These are phyloP conservation scores for Neostethus bicornis DNA, from an alignment of 2,797 vertebrate genomes.

Conservation along the genomic window DNA sequence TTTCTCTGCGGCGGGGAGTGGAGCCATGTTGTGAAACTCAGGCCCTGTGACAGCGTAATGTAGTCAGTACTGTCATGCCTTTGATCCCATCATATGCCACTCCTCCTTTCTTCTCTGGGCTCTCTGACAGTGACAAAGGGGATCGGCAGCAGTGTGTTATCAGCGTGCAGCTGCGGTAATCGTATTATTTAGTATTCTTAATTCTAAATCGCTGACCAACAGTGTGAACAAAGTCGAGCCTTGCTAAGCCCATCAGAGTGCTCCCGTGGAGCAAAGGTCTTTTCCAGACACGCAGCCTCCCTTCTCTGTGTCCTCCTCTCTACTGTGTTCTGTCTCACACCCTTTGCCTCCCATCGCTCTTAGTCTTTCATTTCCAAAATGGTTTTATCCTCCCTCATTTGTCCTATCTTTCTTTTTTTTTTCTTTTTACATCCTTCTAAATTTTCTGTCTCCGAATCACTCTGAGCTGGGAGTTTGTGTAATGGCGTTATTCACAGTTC, in stretches of 20 bases:
- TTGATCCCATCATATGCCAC: conserved; percentile 64
- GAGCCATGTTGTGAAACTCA: conserved; percentile 33
- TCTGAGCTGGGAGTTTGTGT: conserved; percentile 72
- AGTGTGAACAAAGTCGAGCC: conserved; percentile 70
- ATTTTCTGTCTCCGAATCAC: conserved; percentile 50
- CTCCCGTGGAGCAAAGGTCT: conserved; percentile 71
- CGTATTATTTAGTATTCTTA: conserved; percentile 81
- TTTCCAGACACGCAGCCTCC: conserved; percentile 67
- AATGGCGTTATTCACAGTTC: conserved; percentile 81
- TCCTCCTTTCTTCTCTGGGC: conserved; percentile 50
- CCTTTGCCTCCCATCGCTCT: conserved; percentile 28
- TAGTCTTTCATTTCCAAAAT: conserved; percentile 38
- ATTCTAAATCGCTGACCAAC: conserved; percentile 75
- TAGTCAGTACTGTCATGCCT: conserved; percentile 51
- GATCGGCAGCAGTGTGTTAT: conserved; percentile 68
- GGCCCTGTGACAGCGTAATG: conserved; percentile 41
- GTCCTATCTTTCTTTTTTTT: background rate
- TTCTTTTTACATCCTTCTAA: conserved; percentile 38
- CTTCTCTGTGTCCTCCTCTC: conserved; percentile 48
- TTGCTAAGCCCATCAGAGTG: conserved; percentile 74
- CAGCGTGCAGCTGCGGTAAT: conserved; percentile 74
- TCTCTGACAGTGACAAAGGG: conserved; percentile 66
- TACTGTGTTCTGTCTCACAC: conserved; percentile 46
- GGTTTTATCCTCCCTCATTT: conserved; percentile 16
- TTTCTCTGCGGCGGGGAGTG: conserved; percentile 20